Base-by-base conservation (phyloP, 2,797 vertebrate species). In the Pangasius mekongensis region DNA sequence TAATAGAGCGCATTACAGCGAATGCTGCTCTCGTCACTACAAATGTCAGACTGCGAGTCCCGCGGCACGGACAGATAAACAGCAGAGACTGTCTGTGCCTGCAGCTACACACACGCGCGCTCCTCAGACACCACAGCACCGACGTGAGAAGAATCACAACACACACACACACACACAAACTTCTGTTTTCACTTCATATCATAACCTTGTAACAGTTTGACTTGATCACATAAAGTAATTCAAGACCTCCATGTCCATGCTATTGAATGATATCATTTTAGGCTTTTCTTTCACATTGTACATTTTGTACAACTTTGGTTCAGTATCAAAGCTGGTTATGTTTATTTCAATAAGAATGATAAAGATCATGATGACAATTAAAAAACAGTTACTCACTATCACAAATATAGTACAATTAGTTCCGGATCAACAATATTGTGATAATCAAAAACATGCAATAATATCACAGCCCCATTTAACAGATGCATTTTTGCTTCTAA, bases 1-100 rank as follows among this genome's bases (percentile, higher is more conserved):
- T 90, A 91, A 91, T 89, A 90, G 90, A 84, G 85, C 85, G 83
- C 88, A 91, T 91, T 90, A 91, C 87, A 89, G 78, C 77, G 69
- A 87, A 74, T n/a, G 73, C 87, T 86, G 77, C 16, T 77, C 89
- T 89, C 87, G 71, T 90, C 81, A 87, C 86, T 89, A 90, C 88
- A 89, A 89, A 91, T 86, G 87, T 89, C 88, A 90, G 85, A 71
- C 87, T 87, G 30, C 33, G 64, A 91, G 88, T 88, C 89, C 85
- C 85, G 56, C 69, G 89, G 89, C 89, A 88, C 85, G 66, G 64
- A 84, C 85, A 90, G 87, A 90, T 90, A 90, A 90, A 90, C 89
- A 90, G 89, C 81, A 56, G 81, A 86, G 85, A 83, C 89, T 83
- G 85, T 81, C 74, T 84, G 89, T 18, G 87, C 89, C 89, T 87